Conservation (phyloP, 2,797 vertebrate species). For the Mus spretus region DNA sequence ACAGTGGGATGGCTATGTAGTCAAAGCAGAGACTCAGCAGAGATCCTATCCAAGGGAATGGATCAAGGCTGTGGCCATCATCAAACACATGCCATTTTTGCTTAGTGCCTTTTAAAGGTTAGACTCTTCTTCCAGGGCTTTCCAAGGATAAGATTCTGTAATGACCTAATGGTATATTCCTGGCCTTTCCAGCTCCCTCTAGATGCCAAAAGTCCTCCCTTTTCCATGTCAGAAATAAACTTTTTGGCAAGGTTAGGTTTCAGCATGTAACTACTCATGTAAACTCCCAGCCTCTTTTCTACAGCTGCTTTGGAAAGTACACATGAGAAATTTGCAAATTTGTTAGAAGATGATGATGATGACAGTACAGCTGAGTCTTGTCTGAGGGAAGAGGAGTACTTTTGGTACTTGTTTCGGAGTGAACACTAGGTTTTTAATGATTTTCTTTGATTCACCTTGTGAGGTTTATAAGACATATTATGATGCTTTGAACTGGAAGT, state of each 20-base stretch:
- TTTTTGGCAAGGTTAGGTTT: conserved; percentile 76
- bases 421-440: conserved; percentile 56
- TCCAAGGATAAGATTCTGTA: conserved; percentile 70
- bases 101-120: conserved; percentile 30
- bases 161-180: conserved; percentile 71
- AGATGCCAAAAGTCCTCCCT: conserved; percentile 77
- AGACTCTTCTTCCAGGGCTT: conserved; percentile 63
- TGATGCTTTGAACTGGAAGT: conserved; percentile 70
- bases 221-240: conserved; percentile 65
- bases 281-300: conserved; percentile 75
- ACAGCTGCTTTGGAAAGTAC: conserved; percentile 75
- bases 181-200: conserved; percentile 66
- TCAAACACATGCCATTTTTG: background rate
- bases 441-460: conserved; percentile 69
- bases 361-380: conserved; percentile 29
- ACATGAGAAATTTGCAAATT: conserved; percentile 70
- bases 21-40: background rate
- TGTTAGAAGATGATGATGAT: conserved; percentile 69
- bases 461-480: conserved; percentile 51
- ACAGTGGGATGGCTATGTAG: background rate
- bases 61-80: background rate
- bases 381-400: background rate
- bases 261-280: conserved; percentile 74
- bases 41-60: background rate
- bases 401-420: conserved; percentile 60